Percentiles rank a stretch among this genome's conserved stretches.
Conservation (phyloP, 2,888 invertebrate genomes). For the Abscondita cerata region DNA sequence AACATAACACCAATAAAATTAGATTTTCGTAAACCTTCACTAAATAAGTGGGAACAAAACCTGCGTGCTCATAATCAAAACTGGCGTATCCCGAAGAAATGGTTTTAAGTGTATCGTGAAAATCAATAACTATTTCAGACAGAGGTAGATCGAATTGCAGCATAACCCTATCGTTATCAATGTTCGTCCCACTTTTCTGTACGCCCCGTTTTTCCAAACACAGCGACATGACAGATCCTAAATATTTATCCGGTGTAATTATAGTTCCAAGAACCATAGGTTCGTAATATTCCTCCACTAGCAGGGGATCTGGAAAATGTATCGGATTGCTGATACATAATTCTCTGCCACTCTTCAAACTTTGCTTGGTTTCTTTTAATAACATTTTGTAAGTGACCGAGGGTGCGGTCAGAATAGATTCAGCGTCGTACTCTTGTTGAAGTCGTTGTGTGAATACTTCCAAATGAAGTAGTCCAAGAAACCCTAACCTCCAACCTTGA, state of each 20-base stretch:
- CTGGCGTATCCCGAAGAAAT: constrained; percentile 94
- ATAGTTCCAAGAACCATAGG: constrained; percentile 90
- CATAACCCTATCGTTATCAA: constrained; percentile 84
- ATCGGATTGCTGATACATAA: constrained; percentile 78
- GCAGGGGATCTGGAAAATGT: constrained; percentile 70
- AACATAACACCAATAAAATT: neutral
- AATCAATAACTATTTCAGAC: constrained; percentile 93
- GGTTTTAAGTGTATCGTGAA: constrained; percentile 91
- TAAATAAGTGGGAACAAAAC: constrained; percentile 79
- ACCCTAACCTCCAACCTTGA: constrained; percentile 88
- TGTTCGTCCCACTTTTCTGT: constrained; percentile 73
- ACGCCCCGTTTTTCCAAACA: constrained; percentile 79
- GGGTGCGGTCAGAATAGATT: constrained; percentile 83
- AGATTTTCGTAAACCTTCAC: constrained; percentile 63
- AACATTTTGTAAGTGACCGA: constrained; percentile 86
- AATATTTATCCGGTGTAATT: constrained; percentile 80
- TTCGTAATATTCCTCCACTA: constrained; percentile 80
- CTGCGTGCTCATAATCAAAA: constrained; percentile 91
- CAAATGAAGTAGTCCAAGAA: constrained; percentile 84
- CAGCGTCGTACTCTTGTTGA: constrained; percentile 83
- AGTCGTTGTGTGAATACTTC: constrained; percentile 89
- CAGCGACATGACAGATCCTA: constrained; percentile 73
- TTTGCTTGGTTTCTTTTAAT: constrained; percentile 75
- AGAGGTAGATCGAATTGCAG: constrained; percentile 86
- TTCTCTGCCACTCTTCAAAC: constrained; percentile 66